phyloP scores from a whole-genome alignment of 1,140 invertebrate genomes.

The Drosophila sechellia region DNA sequence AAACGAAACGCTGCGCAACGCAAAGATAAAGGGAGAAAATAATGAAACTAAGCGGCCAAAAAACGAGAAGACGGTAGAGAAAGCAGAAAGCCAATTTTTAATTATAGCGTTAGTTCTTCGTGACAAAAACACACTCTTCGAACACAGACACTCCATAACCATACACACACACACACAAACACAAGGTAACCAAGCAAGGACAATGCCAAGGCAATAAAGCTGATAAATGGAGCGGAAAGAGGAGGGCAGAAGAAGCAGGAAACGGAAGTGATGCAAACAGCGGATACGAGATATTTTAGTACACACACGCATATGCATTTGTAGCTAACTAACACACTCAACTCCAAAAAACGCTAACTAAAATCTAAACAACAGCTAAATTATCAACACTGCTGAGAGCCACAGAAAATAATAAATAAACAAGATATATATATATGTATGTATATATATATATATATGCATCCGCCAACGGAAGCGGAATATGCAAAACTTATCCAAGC shows the following conservation, averaged over 20 bases:
- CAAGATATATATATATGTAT: conserved; percentile 28
- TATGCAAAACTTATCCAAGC: conserved; percentile 44
- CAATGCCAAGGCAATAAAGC: conserved; percentile 49
- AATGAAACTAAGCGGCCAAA: conserved; percentile 80
- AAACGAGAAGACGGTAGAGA: conserved; percentile 26
- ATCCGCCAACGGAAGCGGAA: conserved; percentile 18
- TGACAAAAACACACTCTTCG: conserved; percentile 35
- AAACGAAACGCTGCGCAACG: conserved; percentile 26
- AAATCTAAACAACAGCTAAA: conserved; percentile 32
- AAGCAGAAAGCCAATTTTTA: conserved; percentile 64
- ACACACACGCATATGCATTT: conserved; percentile 28
- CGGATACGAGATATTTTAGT: conserved; percentile 58
- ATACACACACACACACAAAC: conserved; percentile 5
- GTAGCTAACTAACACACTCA: conserved; percentile 48
- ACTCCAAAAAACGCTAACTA: conserved; percentile 36
- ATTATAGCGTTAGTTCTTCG: conserved; percentile 53
- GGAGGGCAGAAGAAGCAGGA: conserved; percentile 2
- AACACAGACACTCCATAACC: neutral
- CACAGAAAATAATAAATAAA: conserved; percentile 33
- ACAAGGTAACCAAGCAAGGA: conserved; percentile 30
- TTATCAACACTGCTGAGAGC: conserved; percentile 63
- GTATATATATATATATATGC: conserved; percentile 14
- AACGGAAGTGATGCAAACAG: conserved; percentile 30
- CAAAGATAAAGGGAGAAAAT: conserved; percentile 29
- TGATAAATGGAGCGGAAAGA: neutral